Evolutionary conservation across 2,797 vertebrate species (phyloP).

Genomic region (Ctenopoma multispine): DNA sequence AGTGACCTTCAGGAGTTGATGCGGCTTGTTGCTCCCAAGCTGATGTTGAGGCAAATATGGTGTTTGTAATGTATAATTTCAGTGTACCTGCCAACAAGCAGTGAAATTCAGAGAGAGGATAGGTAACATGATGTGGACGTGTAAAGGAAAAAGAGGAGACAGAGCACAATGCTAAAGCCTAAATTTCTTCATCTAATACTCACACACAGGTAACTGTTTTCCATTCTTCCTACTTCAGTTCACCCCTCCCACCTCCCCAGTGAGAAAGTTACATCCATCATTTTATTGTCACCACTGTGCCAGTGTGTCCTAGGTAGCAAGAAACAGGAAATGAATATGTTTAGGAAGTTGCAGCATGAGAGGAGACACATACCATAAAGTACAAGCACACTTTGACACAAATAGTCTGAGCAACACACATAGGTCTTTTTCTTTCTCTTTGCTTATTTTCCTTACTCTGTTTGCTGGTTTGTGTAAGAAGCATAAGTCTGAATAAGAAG

Average conservation of each 20-base stretch:
- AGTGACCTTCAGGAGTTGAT: background rate
- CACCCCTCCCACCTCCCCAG: background rate
- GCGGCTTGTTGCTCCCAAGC: background rate
- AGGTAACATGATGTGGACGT: constrained; percentile 10
- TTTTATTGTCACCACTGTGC: constrained; percentile 51
- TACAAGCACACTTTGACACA: constrained; percentile 3
- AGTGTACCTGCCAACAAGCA: constrained; percentile 4
- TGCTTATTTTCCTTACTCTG: too few relatives aligned
- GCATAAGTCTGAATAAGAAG: background rate
- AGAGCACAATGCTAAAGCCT: background rate
- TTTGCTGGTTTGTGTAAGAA: background rate
- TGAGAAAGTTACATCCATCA: constrained; percentile 52
- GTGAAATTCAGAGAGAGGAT: background rate
- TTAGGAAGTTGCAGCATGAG: constrained; percentile 39
- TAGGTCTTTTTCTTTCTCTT: background rate
- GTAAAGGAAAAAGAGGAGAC: constrained; percentile 27
- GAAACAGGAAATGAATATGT: constrained; percentile 37
- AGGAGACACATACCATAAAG: constrained; percentile 17
- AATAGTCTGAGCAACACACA: background rate
- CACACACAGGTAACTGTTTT: background rate
- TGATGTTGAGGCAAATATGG: constrained; percentile 5
- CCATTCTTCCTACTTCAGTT: background rate
- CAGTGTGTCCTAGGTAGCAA: constrained; percentile 42
- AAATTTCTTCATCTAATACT: constrained; percentile 28
- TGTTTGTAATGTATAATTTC: constrained; percentile 17